Evolutionary conservation across 1,140 invertebrate genomes (phyloP), one percentile per base, ranked within the genome.

Genomic region (Wiebesia pumilae): DNA sequence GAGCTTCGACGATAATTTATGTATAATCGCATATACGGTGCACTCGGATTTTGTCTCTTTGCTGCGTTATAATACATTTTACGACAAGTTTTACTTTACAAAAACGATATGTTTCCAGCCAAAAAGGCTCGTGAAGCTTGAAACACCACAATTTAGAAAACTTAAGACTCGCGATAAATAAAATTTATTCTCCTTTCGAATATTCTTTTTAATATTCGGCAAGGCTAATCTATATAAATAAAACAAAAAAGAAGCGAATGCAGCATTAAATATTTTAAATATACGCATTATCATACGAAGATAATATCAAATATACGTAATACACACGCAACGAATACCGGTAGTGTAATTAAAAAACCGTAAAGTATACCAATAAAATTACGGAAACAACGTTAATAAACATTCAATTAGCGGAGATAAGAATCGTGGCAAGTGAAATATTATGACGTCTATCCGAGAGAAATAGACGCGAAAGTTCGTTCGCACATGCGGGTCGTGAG

Each of bases 401-500:
- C 12, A 54, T 21, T 9, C 16, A 78, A 75, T 75, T 75, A n/a
- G 0, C 19, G 24, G 12, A 43, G 38, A 75, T 43, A 43, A n/a
- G 71, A 43, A 43, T 75, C 71, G 71, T 43, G 71, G 16, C 3
- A 10, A 43, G 38, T 43, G 71, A 43, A 43, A n/a, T n/a, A 75
- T 43, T 27, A 75, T 75, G 19, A 40, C 35, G 24, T 40, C 33
- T 35, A 40, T n/a, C 30, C 30, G 30, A 65, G n/a, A 65, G 6
- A n/a, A 69, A 73, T 73, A 27, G 69, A 40, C 33, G 35, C 69
- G 35, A 27, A 73, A 73, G 40, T 43, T 43, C 67, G 7, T 12
- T 43, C 16, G 16, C 30, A 54, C 24, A 35, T 54, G 47, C 54
- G 78, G 40, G 19, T 69, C 71, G 69, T 75, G 81, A 83, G 71